Base-by-base conservation (phyloP, 2,797 vertebrate genomes). In the Myotis planiceps region DNA sequence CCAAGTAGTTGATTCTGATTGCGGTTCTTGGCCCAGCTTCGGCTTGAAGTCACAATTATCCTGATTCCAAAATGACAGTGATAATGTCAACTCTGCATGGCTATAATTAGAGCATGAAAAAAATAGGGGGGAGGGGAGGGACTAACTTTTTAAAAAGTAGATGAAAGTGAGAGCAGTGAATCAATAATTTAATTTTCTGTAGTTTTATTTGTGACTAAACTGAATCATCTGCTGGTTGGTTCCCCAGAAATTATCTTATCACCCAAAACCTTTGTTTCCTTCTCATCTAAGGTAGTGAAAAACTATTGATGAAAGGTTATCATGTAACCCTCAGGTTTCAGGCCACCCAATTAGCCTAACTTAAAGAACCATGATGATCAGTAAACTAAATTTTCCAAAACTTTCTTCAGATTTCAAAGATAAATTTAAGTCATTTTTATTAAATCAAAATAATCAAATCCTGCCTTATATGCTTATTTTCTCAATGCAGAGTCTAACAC, bases 401-500 rank as follows among this genome's bases (percentile, higher is more conserved):
- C 3, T 94, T 78, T 4, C 3, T 94, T 90, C 95, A 66, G 3
- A 92, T 72, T 94, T 96, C 68, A 68, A 92, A 97, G 90, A 19
- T 79, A 23, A 66, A 65, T 49, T 69, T 32, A 58, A 45, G 9
- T 45, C 47, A 2, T 60, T 96, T 96, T 83, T 27, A 96, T 89
- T 79, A 69, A 91, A 90, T 94, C 66, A 85, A 69, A 95, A 79
- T 37, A 66, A 65, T 74, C 4, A 89, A 71, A 69, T 86, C 34
- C 32, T 81, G 88, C 27, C 39, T 74, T 81, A 68, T 47, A 60
- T 82, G 80, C 13, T 86, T 79, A 93, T 53, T 92, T 93, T 23
- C 42, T 75, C 92, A 94, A 96, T 92, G 66, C 68, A 97, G 92
- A 95, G 86, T 91, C 94, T 71, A 74, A 47, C 0, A 3, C 12